Base-by-base conservation (phyloP, 2,113 vertebrate species). In the Ophthalmolycus amberensis region DNA sequence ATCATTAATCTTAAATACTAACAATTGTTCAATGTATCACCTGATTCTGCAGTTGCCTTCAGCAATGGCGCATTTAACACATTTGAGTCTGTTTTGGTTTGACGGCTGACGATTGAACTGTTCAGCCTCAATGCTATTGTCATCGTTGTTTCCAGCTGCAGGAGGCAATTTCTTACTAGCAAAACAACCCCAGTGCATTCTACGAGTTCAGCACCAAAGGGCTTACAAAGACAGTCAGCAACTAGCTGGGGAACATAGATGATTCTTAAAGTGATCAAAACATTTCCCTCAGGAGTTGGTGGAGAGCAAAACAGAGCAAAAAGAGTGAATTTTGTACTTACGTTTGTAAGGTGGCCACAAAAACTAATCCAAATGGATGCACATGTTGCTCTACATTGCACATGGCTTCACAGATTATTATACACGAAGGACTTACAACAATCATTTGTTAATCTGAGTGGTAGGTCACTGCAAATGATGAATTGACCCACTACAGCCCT, bases 381-480 rank as follows among this genome's bases (percentile, higher is more conserved):
- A 44, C 27, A 67, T 9, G n/a, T 29, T 67, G 63, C 40, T 46
- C 25, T 8, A 9, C 5, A 29, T 29, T 44, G 42, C 9, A 48
- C 56, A 6, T n/a, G 15, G 15, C 67, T 76, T 50, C 59, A 50
- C 29, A 63, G 27, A 54, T 7, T 25, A 42, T 34, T 22, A 29
- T 6, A 12, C 27, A 48, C 8, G 4, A 71, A 80, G 12, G 29
- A 63, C 50, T 71, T 81, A 58, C 52, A 76, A 40, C 32, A 71
- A 44, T 16, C 71, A 32, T 40, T 63, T 44, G 16, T 68, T 80
- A 65, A 86, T 71, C 25, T 75, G 34, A 75, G 56, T 32, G 63
- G n/a, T 71, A 27, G 74, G 74, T 84, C 75, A 79, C 70, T 69
- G 60, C 56, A 71, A 75, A 84, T 65, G 71, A 85, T 83, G 59